Percentiles rank a stretch among this genome's conserved stretches.
Conservation (phyloP, 2,888 invertebrate species). For the Bugulina stolonifera region DNA sequence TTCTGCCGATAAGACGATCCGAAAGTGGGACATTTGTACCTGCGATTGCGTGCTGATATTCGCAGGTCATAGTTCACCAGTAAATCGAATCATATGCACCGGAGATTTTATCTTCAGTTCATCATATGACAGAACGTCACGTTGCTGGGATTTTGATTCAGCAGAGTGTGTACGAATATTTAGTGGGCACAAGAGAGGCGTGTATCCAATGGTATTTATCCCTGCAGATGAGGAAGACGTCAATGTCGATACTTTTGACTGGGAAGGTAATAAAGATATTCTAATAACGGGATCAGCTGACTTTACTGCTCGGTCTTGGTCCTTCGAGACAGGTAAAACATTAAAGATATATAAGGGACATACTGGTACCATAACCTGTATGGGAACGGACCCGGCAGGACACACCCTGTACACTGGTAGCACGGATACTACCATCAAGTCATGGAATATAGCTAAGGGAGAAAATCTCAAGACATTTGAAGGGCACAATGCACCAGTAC, state of each 20-base stretch:
- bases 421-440: slow-evolving; percentile 53
- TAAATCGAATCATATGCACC: slow-evolving; percentile 55
- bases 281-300: slow-evolving; percentile 53
- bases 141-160: slow-evolving; percentile 56
- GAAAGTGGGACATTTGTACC: slow-evolving; percentile 57
- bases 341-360: slow-evolving; percentile 53
- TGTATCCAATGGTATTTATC: slow-evolving; percentile 56
- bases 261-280: slow-evolving; percentile 45
- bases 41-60: slow-evolving; percentile 54
- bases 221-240: slow-evolving; percentile 51
- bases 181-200: slow-evolving; percentile 55
- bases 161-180: slow-evolving; percentile 52
- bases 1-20: slow-evolving; percentile 55
- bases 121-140: slow-evolving; percentile 49
- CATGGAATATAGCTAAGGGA: slow-evolving; percentile 54
- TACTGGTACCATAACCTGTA: slow-evolving; percentile 54
- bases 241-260: slow-evolving; percentile 32
- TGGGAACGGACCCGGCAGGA: slow-evolving; percentile 53
- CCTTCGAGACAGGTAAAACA: slow-evolving; percentile 51
- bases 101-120: slow-evolving; percentile 53
- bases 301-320: slow-evolving; percentile 51
- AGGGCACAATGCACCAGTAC: slow-evolving; percentile 54
- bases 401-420: slow-evolving; percentile 55
- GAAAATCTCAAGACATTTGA: slow-evolving; percentile 50
- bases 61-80: slow-evolving; percentile 53